Base-by-base conservation (phyloP, 2,113 vertebrate species). In the Callipepla squamata region DNA sequence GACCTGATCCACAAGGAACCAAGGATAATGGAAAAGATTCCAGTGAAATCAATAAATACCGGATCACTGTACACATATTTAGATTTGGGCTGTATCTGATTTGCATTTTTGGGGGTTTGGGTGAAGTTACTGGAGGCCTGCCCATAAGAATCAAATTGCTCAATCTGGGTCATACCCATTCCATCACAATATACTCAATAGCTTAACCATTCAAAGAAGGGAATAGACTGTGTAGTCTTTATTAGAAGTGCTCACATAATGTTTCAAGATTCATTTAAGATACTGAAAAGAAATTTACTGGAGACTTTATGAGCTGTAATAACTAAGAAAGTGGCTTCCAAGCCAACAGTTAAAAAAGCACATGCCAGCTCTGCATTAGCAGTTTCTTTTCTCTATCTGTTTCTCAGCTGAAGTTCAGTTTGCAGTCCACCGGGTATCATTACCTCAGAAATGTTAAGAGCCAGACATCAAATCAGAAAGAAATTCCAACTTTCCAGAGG, bases 231-330 rank as follows among this genome's bases (percentile, higher is more conserved):
- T 59, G 85, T 55, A 92, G 68, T 66, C 89, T 95, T 94, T 81
- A 94, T 80, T 92, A 67, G 51, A 92, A 94, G 48, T 61, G 61
- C 73, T 94, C 90, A 94, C 80, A 50, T 77, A 75, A 88, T 69
- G 76, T 86, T 93, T 95, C 82, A 83, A 88, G 85, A 96, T 75
- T 83, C 63, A 89, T 93, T 94, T 95, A 89, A 93, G 85, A 94
- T 78, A 95, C 89, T 77, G 84, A 91, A 90, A 91, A 94, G 72
- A 94, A 96, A 94, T 90, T 94, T 94, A 95, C 85, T 89, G 65
- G 72, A 47, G 81, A 80, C 57, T 95, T 96, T 95, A 95, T 74
- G 84, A 96, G 91, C 82, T 96, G 87, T 88, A 94, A 80, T 94
- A 92, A 94, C 50, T 75, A 96, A 48, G 82, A 90, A 96, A 96